phyloP scores from a whole-genome alignment of 2,888 invertebrate genomes.

The Chouioia cunea region DNA sequence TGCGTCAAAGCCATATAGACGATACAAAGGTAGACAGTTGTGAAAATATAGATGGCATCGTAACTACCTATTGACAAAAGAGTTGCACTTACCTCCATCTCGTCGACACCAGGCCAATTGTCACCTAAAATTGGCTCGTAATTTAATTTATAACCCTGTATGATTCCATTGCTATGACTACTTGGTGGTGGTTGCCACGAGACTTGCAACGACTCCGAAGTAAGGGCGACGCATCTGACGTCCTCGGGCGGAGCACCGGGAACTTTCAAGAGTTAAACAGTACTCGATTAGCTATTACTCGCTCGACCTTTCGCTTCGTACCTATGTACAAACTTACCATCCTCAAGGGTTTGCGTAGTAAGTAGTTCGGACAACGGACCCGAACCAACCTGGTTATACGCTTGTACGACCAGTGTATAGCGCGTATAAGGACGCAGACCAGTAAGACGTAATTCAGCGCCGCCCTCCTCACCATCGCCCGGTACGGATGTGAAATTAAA shows the following conservation, averaged over 20 bases:
- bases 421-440: constrained; percentile 77
- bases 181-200: constrained; percentile 85
- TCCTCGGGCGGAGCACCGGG: constrained; percentile 85
- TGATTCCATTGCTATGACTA: constrained; percentile 80
- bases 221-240: constrained; percentile 80
- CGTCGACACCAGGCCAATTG: constrained; percentile 67
- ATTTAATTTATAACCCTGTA: constrained; percentile 81
- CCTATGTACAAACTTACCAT: constrained; percentile 71
- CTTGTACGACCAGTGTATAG: constrained; percentile 79
- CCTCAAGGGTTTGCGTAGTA: constrained; percentile 80
- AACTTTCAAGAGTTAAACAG: constrained; percentile 69
- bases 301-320: background rate
- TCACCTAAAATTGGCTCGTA: constrained; percentile 78
- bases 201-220: constrained; percentile 82
- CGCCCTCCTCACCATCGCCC: constrained; percentile 79
- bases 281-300: background rate
- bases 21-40: too few relatives aligned
- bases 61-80: too few relatives aligned
- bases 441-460: constrained; percentile 75
- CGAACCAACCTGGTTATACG: constrained; percentile 81
- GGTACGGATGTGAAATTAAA: constrained; percentile 79
- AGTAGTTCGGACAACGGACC: constrained; percentile 79
- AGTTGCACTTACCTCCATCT: constrained; percentile 66
- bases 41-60: too few relatives aligned
- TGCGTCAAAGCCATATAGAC: too few relatives aligned